phyloP scores from a whole-genome alignment of 2,888 invertebrate genomes.

The Leptothorax acervorum region DNA sequence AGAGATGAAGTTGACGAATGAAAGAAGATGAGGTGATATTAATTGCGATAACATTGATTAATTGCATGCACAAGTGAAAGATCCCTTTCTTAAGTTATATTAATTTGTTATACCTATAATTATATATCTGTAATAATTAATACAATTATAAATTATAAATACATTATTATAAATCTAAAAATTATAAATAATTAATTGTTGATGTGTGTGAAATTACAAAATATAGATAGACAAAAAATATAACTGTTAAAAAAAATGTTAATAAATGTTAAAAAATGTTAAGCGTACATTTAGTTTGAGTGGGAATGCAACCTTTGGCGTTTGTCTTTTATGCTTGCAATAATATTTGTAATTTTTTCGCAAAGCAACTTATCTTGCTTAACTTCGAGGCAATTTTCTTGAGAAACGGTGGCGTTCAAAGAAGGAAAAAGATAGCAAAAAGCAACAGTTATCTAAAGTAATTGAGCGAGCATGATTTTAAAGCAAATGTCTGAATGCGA shows the following conservation, averaged over 20 bases:
- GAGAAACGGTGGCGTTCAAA: not conserved
- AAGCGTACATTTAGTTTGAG: too few species aligned
- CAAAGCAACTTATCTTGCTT: not conserved
- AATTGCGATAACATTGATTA: conserved; percentile 11
- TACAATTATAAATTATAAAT: not conserved
- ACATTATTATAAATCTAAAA: not conserved
- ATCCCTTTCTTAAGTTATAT: not conserved
- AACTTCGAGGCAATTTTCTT: not conserved
- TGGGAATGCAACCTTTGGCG: not conserved
- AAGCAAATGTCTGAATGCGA: conserved; percentile 5
- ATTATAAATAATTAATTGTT: conserved; percentile 3
- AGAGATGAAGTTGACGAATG: not conserved
- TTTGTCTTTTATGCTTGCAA: not conserved
- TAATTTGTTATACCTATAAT: not conserved
- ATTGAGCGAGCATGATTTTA: conserved; percentile 4
- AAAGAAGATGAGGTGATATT: not conserved
- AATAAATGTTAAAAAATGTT: too few species aligned
- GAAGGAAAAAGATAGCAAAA: not conserved
- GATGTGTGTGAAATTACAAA: not conserved
- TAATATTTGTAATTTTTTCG: not conserved
- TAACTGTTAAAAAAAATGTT: not conserved
- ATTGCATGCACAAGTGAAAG: not conserved
- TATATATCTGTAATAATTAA: not conserved
- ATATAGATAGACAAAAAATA: not conserved
- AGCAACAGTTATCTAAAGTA: not conserved